Conservation (phyloP, 1,140 invertebrate genomes). For the Lasaia peninsularis region DNA sequence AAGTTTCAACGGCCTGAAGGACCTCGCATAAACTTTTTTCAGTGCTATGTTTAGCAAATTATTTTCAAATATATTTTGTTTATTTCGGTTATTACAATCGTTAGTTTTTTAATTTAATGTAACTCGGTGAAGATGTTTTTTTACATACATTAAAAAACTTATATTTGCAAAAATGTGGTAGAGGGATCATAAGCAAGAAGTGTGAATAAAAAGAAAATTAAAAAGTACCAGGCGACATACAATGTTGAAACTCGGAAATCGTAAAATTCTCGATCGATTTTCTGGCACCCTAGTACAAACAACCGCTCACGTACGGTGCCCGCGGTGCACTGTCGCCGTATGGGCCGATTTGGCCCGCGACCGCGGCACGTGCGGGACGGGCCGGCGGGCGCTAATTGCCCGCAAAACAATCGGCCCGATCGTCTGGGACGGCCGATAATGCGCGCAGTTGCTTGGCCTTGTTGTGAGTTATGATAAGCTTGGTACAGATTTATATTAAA, state of each 20-base stretch:
- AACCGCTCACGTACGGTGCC: conserved; percentile 54
- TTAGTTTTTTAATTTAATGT: not conserved
- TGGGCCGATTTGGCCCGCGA: conserved; percentile 27
- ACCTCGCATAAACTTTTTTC: conserved; percentile 72
- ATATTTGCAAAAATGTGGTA: too few relatives aligned
- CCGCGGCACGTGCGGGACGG: conserved; percentile 50
- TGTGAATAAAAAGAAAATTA: not conserved
- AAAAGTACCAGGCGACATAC: not conserved
- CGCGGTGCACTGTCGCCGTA: conserved; percentile 57
- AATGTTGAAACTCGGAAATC: conserved; percentile 7
- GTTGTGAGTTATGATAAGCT: conserved; percentile 26
- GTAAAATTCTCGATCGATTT: conserved; percentile 6
- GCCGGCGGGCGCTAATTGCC: conserved; percentile 69
- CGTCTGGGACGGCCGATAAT: conserved; percentile 52
- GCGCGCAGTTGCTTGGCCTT: conserved; percentile 38
- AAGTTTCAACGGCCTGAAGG: conserved; percentile 63
- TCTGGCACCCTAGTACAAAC: conserved; percentile 25
- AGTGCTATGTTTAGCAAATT: conserved; percentile 18
- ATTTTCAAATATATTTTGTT: conserved; percentile 16
- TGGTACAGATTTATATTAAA: not conserved
- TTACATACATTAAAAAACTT: not conserved
- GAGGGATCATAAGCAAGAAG: too few relatives aligned
- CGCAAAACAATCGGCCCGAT: conserved; percentile 68
- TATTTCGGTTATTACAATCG: not conserved
- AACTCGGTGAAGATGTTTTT: not conserved